These are phyloP conservation scores for Antitype chi DNA, from an alignment of 2,888 invertebrate species.

Conservation along the genomic window DNA sequence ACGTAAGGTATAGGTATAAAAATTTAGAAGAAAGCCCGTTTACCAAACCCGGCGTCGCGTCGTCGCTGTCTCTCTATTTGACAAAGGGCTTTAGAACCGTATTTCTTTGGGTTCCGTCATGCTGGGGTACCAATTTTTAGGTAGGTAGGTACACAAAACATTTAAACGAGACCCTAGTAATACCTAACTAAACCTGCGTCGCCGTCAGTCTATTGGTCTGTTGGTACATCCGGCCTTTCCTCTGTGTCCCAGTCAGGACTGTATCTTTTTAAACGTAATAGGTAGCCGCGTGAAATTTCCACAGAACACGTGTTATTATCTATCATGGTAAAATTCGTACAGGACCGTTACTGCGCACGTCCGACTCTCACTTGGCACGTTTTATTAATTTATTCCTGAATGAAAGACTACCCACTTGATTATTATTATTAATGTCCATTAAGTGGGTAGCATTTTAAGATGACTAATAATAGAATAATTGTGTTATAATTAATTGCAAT, in stretches of 20 bases:
- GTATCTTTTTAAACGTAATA: background rate
- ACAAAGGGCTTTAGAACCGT: background rate
- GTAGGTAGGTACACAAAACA: background rate
- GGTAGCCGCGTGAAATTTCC: too few species aligned
- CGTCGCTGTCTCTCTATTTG: background rate
- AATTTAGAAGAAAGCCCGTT: background rate
- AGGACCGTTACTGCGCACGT: too few species aligned
- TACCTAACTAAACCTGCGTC: background rate
- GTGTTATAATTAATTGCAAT: constrained; percentile 1
- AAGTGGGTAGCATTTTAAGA: too few species aligned
- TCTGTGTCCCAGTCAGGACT: background rate
- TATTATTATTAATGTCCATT: background rate
- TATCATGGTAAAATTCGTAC: background rate
- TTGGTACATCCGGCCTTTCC: too few species aligned
- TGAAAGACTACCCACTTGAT: background rate
- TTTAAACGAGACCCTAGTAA: too few species aligned
- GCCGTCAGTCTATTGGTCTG: background rate
- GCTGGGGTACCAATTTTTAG: background rate
- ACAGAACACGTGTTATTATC: background rate
- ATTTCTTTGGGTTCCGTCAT: background rate
- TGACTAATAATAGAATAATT: background rate
- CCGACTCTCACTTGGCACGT: background rate
- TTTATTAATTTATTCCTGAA: background rate
- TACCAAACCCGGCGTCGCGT: background rate
- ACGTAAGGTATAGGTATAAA: background rate